A percentile compares a stretch with the other conserved stretches of the same genome.
Evolutionary conservation across 2,113 vertebrate species (phyloP).

Genomic region (Zosterops lateralis): DNA sequence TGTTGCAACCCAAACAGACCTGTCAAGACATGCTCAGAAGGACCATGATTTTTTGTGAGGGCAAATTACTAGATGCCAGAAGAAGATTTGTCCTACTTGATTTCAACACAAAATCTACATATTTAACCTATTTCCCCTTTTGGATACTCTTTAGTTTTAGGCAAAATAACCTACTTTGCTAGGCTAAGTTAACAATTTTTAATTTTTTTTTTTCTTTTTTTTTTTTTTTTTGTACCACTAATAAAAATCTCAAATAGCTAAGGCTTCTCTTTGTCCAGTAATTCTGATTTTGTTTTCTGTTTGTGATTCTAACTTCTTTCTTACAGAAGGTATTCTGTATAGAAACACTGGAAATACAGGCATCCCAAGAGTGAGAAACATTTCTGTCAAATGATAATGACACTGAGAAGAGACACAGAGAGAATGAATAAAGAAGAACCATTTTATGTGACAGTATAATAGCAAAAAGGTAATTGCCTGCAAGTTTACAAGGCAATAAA

Average conservation of each 20-base stretch:
- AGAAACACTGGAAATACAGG: not conserved
- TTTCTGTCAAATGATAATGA: not conserved
- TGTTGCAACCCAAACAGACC: not conserved
- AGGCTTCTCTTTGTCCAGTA: not conserved
- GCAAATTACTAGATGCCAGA: not conserved
- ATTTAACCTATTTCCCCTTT: not conserved
- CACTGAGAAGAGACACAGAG: not conserved
- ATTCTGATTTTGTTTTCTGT: not conserved
- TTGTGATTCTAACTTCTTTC: not conserved
- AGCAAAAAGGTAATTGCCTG: constrained; percentile 22
- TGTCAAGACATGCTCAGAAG: not conserved
- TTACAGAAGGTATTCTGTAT: not conserved
- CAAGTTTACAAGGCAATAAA: constrained; percentile 53
- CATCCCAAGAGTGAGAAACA: not conserved
- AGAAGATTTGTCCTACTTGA: not conserved
- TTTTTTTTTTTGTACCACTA: not conserved
- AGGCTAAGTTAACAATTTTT: not conserved
- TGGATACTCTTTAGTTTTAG: not conserved
- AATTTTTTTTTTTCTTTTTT: too few species aligned
- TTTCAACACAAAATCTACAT: not conserved
- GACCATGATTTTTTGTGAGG: not conserved
- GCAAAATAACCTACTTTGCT: not conserved
- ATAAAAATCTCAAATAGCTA: not conserved
- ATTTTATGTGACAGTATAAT: constrained; percentile 22
- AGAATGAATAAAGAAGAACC: not conserved